Evolutionary conservation across 2,113 vertebrate genomes (phyloP).

Genomic region (Ictalurus furcatus): DNA sequence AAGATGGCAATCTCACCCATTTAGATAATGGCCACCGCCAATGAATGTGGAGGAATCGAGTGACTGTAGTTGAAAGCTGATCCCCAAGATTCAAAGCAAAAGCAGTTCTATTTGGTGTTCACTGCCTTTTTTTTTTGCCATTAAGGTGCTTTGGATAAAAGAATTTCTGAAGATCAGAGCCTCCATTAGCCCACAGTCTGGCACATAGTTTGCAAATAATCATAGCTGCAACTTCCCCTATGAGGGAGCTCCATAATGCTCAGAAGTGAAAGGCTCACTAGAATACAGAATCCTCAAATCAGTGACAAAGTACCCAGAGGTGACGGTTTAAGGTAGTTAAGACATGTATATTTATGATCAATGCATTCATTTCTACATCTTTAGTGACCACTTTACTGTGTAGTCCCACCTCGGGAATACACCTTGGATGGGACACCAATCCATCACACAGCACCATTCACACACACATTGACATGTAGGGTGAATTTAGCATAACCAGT

Average conservation of each 20-base stretch:
- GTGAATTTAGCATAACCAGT: not conserved
- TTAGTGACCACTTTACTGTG: not conserved
- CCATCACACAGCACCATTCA: not conserved
- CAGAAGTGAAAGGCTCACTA: not conserved
- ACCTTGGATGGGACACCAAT: not conserved
- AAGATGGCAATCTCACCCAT: not conserved
- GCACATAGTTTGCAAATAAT: too few species aligned
- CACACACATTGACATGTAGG: not conserved
- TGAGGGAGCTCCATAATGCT: not conserved
- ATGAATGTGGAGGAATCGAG: not conserved
- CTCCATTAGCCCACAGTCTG: not conserved
- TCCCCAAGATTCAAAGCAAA: not conserved
- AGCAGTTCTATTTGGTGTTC: not conserved
- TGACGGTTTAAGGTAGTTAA: not conserved
- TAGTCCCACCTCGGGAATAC: not conserved
- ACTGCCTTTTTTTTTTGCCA: not conserved
- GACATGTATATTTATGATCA: not conserved
- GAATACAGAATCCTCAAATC: not conserved
- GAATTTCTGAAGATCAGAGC: not conserved
- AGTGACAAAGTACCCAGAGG: not conserved
- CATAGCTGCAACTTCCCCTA: too few species aligned
- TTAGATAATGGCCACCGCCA: not conserved
- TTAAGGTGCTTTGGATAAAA: not conserved
- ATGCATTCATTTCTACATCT: not conserved
- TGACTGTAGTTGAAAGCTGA: not conserved